phyloP scores from a whole-genome alignment of 37 sponge, comb jelly and placozoan genomes.

The Beroe ovata region DNA sequence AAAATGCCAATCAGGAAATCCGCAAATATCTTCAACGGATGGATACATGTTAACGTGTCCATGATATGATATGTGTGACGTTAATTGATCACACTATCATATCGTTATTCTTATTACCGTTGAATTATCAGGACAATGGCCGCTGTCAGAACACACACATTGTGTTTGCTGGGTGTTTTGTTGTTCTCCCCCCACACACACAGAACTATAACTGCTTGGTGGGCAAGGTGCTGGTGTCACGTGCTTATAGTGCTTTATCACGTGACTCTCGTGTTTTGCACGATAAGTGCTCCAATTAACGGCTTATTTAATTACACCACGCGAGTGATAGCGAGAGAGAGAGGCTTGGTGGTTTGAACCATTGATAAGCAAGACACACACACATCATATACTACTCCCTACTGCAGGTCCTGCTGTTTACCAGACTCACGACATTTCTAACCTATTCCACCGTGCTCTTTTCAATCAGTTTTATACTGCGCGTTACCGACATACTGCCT shows the following conservation, averaged over 20 bases:
- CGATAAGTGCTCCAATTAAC: conserved; percentile 62
- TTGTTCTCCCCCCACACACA: too few relatives aligned
- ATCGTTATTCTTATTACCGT: too few relatives aligned
- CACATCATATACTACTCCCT: too few relatives aligned
- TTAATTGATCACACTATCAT: too few relatives aligned
- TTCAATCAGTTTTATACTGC: background rate
- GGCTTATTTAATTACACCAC: conserved; percentile 43
- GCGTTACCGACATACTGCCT: too few relatives aligned
- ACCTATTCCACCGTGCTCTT: background rate
- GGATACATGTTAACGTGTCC: too few relatives aligned
- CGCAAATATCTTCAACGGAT: too few relatives aligned
- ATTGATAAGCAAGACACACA: background rate
- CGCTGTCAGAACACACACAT: too few relatives aligned
- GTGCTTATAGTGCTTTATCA: background rate
- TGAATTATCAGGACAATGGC: too few relatives aligned
- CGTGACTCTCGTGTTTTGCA: background rate
- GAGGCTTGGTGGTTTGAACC: conserved; percentile 1
- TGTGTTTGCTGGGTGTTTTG: too few relatives aligned
- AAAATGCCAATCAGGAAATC: too few relatives aligned
- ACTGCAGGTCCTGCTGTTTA: background rate
- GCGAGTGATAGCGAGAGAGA: background rate
- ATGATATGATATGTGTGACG: too few relatives aligned
- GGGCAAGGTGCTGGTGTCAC: background rate
- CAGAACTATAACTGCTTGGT: background rate
- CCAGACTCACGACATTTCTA: background rate